Evolutionary conservation across 2,113 vertebrate genomes (phyloP), one percentile per base, ranked within the genome.

Genomic region (Junco hyemalis): DNA sequence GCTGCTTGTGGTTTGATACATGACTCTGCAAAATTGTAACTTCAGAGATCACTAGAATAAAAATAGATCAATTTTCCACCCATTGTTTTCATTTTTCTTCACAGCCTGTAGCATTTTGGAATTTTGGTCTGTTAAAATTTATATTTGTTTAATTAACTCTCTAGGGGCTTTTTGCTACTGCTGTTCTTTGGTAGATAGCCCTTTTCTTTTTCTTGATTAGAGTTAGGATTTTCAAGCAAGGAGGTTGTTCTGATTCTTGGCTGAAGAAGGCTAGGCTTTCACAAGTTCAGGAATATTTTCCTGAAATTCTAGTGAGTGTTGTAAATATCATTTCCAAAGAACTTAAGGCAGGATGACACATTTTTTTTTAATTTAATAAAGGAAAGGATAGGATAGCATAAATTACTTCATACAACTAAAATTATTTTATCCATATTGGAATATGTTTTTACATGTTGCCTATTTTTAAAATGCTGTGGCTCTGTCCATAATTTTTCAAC

Each of bases 1-100:
- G 57, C 50, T 80, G 24, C 54, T 83, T 77, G 21, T 81, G 29
- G 8, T 69, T 78, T 54, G 44, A 63, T 66, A 86, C 59, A 78
- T 92, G 77, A 88, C 60, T 78, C 50, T 88, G 82, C 88, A 81
- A 94, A 95, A 56, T n/a, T 5, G 9, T 78, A 28, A 22, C 22
- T 88, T 81, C 0, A 0, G 47, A 77, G 45, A 47, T 21, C 8
- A 12, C 11, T 19, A 22, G n/a, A 47, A 4, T 51, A 36, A 60
- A 10, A 14, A 15, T 20, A 14, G 40, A 14, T 61, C 5, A 9
- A 1, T 64, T 65, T 11, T 5, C 3, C 2, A 3, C 2, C 2
- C 8, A 13, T 36, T 29, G 15, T 60, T 68, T 74, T 68, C 22
- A 4, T 29, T 14, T 61, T 76, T 47, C 12, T 88, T 78, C 22